Conservation (phyloP, 1,140 invertebrate genomes). For the Drepana arcuata region DNA sequence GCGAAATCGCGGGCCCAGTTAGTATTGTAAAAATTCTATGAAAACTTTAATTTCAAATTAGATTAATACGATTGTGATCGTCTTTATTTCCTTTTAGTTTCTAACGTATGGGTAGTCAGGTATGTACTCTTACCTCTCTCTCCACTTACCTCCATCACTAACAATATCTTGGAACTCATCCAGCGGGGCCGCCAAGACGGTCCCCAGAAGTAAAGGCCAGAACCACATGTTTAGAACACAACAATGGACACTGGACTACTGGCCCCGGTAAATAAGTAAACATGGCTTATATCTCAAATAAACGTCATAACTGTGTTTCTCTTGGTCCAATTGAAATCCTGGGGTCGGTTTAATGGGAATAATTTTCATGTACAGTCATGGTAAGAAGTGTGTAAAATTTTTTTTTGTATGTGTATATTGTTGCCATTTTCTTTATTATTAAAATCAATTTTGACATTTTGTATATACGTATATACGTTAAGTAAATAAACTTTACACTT, state of each 20-base stretch:
- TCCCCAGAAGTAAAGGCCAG: slow-evolving; percentile 30
- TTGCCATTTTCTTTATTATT: neutral
- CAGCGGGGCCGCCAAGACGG: slow-evolving; percentile 20
- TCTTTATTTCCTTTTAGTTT: too few species aligned
- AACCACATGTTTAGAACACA: slow-evolving; percentile 26
- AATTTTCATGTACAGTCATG: slow-evolving; percentile 42
- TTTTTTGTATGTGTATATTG: neutral
- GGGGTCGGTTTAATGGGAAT: slow-evolving; percentile 43
- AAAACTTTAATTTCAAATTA: too few species aligned
- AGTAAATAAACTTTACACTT: neutral
- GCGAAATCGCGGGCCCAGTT: too few species aligned
- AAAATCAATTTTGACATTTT: neutral
- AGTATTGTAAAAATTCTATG: too few species aligned
- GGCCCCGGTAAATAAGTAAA: slow-evolving; percentile 35
- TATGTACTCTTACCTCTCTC: too few species aligned
- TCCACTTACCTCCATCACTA: slow-evolving; percentile 38
- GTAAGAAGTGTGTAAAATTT: too few species aligned
- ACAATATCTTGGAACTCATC: slow-evolving; percentile 32
- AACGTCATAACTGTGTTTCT: slow-evolving; percentile 34
- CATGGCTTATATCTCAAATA: slow-evolving; percentile 39
- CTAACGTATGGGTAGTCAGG: too few species aligned
- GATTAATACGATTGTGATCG: too few species aligned
- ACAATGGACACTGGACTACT: slow-evolving; percentile 28
- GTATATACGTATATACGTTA: too few species aligned
- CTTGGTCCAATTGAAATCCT: slow-evolving; percentile 52